Conservation (phyloP, 2,888 invertebrate species). For the Apotomis betuletana region DNA sequence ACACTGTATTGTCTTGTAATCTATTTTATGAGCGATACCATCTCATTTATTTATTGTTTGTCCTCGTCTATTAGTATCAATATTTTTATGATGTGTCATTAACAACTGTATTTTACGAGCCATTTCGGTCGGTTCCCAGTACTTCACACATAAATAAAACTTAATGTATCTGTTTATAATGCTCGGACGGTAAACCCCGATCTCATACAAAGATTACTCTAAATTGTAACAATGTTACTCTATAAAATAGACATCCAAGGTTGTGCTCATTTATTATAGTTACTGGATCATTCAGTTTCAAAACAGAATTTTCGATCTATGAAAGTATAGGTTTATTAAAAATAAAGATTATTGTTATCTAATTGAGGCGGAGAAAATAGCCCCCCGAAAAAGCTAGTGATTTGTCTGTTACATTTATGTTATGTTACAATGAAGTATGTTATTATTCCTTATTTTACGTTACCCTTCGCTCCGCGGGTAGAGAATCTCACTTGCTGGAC, state of each 20-base stretch:
- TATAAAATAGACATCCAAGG: constrained; percentile 11
- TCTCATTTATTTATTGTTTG: constrained; percentile 5
- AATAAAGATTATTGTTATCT: too few relatives aligned
- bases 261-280: background rate
- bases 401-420: too few relatives aligned
- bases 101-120: constrained; percentile 15
- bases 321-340: too few relatives aligned
- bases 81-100: constrained; percentile 12
- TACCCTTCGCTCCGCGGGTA: too few relatives aligned
- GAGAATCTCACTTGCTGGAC: too few relatives aligned
- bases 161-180: constrained; percentile 32
- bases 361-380: too few relatives aligned
- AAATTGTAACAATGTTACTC: constrained; percentile 11
- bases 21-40: background rate
- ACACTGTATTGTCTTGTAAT: background rate
- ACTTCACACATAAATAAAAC: constrained; percentile 25
- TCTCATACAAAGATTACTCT: constrained; percentile 20
- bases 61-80: constrained; percentile 6
- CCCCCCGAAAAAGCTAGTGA: too few relatives aligned
- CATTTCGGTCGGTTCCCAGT: constrained; percentile 16
- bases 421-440: too few relatives aligned
- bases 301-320: too few relatives aligned
- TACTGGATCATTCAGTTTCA: too few relatives aligned
- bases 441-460: too few relatives aligned
- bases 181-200: background rate